Conservation (phyloP, 2,888 invertebrate species). For the Meiosimyza platycephala region DNA sequence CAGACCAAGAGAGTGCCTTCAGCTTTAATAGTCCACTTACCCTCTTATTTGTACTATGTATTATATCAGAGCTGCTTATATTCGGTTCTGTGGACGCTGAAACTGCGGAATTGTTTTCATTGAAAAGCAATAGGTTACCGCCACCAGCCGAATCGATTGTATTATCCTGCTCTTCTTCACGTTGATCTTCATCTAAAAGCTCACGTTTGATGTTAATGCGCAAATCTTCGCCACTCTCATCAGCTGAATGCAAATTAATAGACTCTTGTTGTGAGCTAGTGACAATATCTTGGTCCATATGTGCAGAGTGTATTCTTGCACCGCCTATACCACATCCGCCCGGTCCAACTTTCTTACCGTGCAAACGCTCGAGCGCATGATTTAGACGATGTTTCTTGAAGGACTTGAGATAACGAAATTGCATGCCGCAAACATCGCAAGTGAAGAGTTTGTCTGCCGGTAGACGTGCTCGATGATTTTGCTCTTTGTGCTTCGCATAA, state of each 20-base stretch:
- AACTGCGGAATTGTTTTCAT: slow-evolving; percentile 56
- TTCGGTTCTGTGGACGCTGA: slow-evolving; percentile 64
- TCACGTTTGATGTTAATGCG: slow-evolving; percentile 71
- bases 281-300: slow-evolving; percentile 73
- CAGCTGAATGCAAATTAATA: slow-evolving; percentile 63
- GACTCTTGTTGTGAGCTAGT: slow-evolving; percentile 78
- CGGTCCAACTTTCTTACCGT: slow-evolving; percentile 72
- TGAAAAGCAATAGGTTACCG: slow-evolving; percentile 63
- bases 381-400: slow-evolving; percentile 91
- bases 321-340: slow-evolving; percentile 27
- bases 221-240: slow-evolving; percentile 72
- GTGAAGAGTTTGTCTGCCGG: slow-evolving; percentile 92
- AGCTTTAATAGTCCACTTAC: slow-evolving; percentile 50
- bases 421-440: slow-evolving; percentile 93
- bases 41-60: slow-evolving; percentile 68
- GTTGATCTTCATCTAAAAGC: slow-evolving; percentile 65
- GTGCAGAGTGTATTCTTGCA: slow-evolving; percentile 25
- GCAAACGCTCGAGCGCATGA: slow-evolving; percentile 85
- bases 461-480: slow-evolving; percentile 86
- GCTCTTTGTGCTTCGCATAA: slow-evolving; percentile 85
- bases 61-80: slow-evolving; percentile 65
- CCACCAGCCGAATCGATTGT: slow-evolving; percentile 76
- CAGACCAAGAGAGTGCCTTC: neutral
- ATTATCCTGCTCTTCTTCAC: slow-evolving; percentile 75
- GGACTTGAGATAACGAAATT: slow-evolving; percentile 88